Base-by-base conservation (phyloP, 2,888 invertebrate genomes). In the Oegoconia quadripuncta region DNA sequence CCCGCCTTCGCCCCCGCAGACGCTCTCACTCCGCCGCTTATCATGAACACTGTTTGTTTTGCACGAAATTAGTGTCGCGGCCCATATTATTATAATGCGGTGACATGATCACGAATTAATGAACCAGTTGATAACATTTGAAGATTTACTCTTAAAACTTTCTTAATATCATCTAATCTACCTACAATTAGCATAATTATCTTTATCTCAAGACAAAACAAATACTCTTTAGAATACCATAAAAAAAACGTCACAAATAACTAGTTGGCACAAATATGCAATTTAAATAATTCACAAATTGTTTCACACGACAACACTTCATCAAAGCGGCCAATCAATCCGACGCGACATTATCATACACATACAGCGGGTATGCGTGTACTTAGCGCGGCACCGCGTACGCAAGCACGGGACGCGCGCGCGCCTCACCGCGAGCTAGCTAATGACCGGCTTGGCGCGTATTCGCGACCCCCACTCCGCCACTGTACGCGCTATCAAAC, bases 391-490 rank as follows among this genome's bases (percentile, higher is more conserved):
- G 47, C 53, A 59, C 61, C 69, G 67, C 70, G 58, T 62, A 74
- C 66, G 69, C 64, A 66, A 56, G 56, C 52, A n/a, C 52, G 58
- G 45, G 47, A 67, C 81, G 80, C 83, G 82, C 82, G 82, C 83
- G 78, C 80, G 79, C 67, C 65, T 72, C 72, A 63, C 68, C 61
- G 74, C 78, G 65, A 73, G 64, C 74, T 67, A 76, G 78, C 79
- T 86, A 84, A 84, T 87, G 86, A 78, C 78, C 82, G 81, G 70
- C 76, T 66, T 66, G 74, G 65, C 78, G 82, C 74, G 76, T 78
- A 80, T 82, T 83, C 78, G 84, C 82, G 76, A 80, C 77, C 83
- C 84, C 82, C 84, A 78, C 81, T 78, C 81, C 72, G 62, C 72
- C 67, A 69, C 74, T 55, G 72, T 76, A 77, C 74, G 71, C 72